A percentile compares a stretch with the other conserved stretches of the same genome.
Evolutionary conservation across 2,113 vertebrate genomes (phyloP).

Genomic region (Neotragus moschatus): DNA sequence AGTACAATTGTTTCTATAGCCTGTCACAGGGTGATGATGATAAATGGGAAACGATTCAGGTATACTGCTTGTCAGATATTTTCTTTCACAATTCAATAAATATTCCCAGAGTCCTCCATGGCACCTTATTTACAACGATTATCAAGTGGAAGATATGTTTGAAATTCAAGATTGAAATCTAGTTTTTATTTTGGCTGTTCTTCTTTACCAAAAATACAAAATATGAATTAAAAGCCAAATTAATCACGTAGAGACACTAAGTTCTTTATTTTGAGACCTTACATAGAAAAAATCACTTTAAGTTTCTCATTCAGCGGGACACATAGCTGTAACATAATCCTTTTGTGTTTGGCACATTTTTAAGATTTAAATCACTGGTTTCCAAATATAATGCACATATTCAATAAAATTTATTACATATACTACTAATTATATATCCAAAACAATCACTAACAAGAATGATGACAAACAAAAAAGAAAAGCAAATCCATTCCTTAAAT

Average conservation of each 20-base stretch:
- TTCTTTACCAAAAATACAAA: not conserved
- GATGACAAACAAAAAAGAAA: not conserved
- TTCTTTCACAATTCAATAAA: constrained; percentile 47
- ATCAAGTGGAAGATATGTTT: constrained; percentile 44
- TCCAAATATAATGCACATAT: not conserved
- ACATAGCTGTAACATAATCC: not conserved
- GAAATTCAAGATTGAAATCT: not conserved
- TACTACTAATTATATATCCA: not conserved
- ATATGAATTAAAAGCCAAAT: not conserved
- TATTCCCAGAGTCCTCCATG: constrained; percentile 26
- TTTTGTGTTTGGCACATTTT: not conserved
- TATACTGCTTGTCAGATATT: constrained; percentile 52
- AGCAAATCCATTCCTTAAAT: not conserved
- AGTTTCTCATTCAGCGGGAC: not conserved
- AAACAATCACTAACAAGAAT: not conserved
- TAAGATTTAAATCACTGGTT: constrained; percentile 14
- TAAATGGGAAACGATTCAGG: constrained; percentile 35
- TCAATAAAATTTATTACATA: not conserved
- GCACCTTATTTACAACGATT: constrained; percentile 57
- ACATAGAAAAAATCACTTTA: not conserved
- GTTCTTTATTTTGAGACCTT: not conserved
- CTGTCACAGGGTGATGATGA: constrained; percentile 32
- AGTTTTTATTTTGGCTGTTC: constrained; percentile 5
- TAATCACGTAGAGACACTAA: constrained; percentile 10
- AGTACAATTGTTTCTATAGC: constrained; percentile 39